phyloP scores from a whole-genome alignment of 2,113 vertebrate genomes.

The Ahaetulla prasina region DNA sequence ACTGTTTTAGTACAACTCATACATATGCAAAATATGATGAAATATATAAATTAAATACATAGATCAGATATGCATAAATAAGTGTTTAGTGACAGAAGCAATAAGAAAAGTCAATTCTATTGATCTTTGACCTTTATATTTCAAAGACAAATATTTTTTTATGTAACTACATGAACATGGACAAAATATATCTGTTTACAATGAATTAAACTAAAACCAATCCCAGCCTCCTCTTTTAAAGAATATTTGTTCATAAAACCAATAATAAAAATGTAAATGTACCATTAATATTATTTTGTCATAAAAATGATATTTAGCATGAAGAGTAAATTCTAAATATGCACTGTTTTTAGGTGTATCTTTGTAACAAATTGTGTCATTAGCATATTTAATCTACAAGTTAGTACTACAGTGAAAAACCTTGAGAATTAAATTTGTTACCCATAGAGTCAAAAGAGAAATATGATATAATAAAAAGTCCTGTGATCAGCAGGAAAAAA shows the following conservation, averaged over 20 bases:
- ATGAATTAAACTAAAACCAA: no score
- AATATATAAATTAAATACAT: background rate
- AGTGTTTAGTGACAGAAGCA: no score
- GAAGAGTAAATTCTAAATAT: background rate
- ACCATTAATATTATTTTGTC: no score
- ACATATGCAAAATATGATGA: background rate
- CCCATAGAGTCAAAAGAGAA: background rate
- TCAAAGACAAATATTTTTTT: no score
- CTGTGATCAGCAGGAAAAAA: background rate
- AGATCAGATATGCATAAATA: background rate
- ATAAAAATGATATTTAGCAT: slow-evolving; percentile 56
- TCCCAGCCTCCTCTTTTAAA: no score
- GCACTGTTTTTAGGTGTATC: background rate
- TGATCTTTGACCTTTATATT: no score
- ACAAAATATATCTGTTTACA: no score
- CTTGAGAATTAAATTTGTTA: background rate
- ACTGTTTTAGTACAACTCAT: background rate
- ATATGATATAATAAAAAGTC: background rate
- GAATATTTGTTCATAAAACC: background rate
- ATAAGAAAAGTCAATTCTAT: no score
- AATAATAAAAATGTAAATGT: slow-evolving; percentile 20
- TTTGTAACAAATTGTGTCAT: background rate
- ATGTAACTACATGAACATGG: no score
- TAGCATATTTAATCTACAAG: background rate
- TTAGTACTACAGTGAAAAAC: background rate